Evolutionary conservation across 2,113 vertebrate species (phyloP).

Genomic region (Brachionichthys hirsutus): DNA sequence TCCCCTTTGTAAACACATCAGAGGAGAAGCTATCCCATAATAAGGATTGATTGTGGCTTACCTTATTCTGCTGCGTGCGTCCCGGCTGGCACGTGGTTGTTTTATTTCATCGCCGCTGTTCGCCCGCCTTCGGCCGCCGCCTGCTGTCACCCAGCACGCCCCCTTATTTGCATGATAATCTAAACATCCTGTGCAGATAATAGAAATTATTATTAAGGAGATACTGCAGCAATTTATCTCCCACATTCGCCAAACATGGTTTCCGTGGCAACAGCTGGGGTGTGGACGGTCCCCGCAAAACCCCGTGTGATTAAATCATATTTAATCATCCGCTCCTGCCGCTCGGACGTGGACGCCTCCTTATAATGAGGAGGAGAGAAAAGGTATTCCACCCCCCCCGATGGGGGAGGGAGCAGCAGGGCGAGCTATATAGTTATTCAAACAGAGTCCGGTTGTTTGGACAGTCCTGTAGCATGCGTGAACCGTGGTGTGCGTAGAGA

Average conservation of each 20-base stretch:
- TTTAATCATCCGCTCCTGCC: conserved; percentile 14
- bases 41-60: conserved; percentile 4
- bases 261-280: conserved; percentile 48
- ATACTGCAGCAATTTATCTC: conserved; percentile 53
- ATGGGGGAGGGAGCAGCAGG: background rate
- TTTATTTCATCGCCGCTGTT: conserved; percentile 38
- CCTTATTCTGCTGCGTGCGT: conserved; percentile 17
- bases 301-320: conserved; percentile 35
- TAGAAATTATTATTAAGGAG: conserved; percentile 67
- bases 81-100: conserved; percentile 23
- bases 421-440: conserved; percentile 20
- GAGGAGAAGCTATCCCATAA: too few relatives aligned
- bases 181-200: conserved; percentile 62
- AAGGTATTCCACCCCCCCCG: conserved; percentile 14
- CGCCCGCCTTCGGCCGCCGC: conserved; percentile 32
- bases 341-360: conserved; percentile 1
- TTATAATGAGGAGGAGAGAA: conserved; percentile 6
- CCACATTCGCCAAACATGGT: conserved; percentile 48
- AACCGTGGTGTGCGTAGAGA: background rate
- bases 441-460: conserved; percentile 48
- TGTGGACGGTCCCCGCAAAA: conserved; percentile 2
- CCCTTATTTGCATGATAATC: conserved; percentile 67
- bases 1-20: background rate
- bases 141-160: conserved; percentile 24
- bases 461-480: conserved; percentile 13